Evolutionary conservation across 1,140 invertebrate genomes (phyloP).

Genomic region (Drosophila quadrilineata): DNA sequence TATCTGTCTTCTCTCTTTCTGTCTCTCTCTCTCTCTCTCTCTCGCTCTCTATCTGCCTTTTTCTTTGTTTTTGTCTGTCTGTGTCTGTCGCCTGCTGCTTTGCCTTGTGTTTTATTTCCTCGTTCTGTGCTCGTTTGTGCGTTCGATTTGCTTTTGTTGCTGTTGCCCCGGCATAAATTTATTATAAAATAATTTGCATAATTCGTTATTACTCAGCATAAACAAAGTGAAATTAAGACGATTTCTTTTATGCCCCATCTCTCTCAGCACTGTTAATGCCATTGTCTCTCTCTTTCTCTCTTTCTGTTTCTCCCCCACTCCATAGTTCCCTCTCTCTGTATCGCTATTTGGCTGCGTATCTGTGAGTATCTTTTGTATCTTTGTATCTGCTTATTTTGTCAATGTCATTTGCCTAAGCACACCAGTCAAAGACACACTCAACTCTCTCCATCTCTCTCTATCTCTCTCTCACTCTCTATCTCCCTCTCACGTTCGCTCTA

Average conservation of each 20-base stretch:
- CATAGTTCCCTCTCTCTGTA: neutral
- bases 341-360: neutral
- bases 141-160: slow-evolving; percentile 51
- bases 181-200: slow-evolving; percentile 80
- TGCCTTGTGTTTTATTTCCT: slow-evolving; percentile 61
- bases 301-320: neutral
- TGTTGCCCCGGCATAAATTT: slow-evolving; percentile 69
- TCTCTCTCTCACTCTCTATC: neutral
- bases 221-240: slow-evolving; percentile 80
- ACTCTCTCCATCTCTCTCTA: slow-evolving; percentile 20
- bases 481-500: neutral
- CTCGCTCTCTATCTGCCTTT: neutral
- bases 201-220: slow-evolving; percentile 80
- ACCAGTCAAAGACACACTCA: slow-evolving; percentile 50
- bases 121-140: slow-evolving; percentile 65
- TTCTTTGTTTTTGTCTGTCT: neutral
- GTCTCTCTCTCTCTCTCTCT: slow-evolving; percentile 22
- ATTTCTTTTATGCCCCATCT: slow-evolving; percentile 59
- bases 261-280: slow-evolving; percentile 17
- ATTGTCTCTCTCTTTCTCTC: slow-evolving; percentile 25
- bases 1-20: slow-evolving; percentile 54
- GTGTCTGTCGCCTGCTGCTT: slow-evolving; percentile 25
- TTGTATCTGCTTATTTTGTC: slow-evolving; percentile 64
- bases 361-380: slow-evolving; percentile 37
- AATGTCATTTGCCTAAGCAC: slow-evolving; percentile 64